phyloP scores from a whole-genome alignment of 2,113 vertebrate species.

The Boleophthalmus pectinirostris region DNA sequence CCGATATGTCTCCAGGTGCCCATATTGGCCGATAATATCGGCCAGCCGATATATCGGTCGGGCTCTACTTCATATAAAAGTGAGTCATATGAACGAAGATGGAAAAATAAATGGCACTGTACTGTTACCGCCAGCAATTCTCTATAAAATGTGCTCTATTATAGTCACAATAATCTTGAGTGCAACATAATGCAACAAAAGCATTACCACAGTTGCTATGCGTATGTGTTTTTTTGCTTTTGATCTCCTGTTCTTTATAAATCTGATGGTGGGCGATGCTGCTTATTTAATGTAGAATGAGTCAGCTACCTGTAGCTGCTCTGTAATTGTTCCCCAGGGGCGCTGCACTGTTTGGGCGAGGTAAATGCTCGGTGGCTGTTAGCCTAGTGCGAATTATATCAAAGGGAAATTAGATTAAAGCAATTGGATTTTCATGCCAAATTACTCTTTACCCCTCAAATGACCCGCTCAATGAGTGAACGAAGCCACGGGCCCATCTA shows the following conservation, averaged over 20 bases:
- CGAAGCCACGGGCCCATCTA: constrained; percentile 42
- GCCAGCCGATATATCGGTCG: too few relatives aligned
- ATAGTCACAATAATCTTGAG: background rate
- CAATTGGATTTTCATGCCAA: constrained; percentile 73
- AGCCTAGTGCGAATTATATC: constrained; percentile 65
- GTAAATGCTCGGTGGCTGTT: constrained; percentile 60
- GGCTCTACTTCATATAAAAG: too few relatives aligned
- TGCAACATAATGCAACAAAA: background rate
- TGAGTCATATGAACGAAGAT: background rate
- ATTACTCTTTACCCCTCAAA: constrained; percentile 71
- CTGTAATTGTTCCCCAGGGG: constrained; percentile 59
- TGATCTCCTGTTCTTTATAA: constrained; percentile 21
- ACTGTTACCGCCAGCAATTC: background rate
- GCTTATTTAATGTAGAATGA: constrained; percentile 45
- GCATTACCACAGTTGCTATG: background rate
- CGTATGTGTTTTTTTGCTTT: constrained; percentile 12
- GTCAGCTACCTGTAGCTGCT: constrained; percentile 59
- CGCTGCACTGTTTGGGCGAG: constrained; percentile 52
- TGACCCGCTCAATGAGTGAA: constrained; percentile 61
- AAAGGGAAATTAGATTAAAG: constrained; percentile 67
- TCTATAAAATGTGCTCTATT: background rate
- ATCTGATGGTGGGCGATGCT: constrained; percentile 22
- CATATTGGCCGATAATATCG: too few relatives aligned
- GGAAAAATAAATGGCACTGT: background rate
- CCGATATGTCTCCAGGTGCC: too few relatives aligned